Percentiles rank a stretch among this genome's conserved stretches.
phyloP scores from a whole-genome alignment of 2,888 invertebrate genomes.

The Andrena chrysosceles region DNA sequence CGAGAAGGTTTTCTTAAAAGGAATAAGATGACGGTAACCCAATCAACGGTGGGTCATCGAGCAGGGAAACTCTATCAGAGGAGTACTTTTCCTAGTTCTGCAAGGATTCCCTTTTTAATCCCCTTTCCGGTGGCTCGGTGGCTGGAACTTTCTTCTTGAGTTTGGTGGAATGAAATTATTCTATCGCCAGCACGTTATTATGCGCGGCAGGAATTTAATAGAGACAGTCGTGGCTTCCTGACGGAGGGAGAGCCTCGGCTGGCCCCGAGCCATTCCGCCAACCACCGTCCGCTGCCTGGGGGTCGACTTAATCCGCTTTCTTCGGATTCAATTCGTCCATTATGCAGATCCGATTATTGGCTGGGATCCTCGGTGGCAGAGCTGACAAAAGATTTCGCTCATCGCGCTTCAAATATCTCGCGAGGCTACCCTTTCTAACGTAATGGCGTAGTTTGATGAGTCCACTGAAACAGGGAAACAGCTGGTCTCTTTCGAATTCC shows the following conservation, averaged over 20 bases:
- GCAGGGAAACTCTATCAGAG: too few relatives aligned
- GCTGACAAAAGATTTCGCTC: constrained; percentile 6
- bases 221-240: constrained; percentile 1
- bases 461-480: not conserved
- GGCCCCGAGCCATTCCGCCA: constrained; percentile 34
- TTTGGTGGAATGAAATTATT: constrained; percentile 8
- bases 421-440: constrained; percentile 3
- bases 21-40: too few relatives aligned
- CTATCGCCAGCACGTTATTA: constrained; percentile 5
- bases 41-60: too few relatives aligned
- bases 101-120: too few relatives aligned
- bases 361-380: constrained; percentile 11
- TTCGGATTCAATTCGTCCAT: constrained; percentile 34
- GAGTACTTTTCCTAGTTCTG: too few relatives aligned
- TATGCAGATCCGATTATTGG: constrained; percentile 56
- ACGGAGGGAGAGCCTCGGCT: not conserved
- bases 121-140: too few relatives aligned
- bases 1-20: too few relatives aligned
- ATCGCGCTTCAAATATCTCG: not conserved
- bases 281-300: not conserved
- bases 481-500: not conserved
- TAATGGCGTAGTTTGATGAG: not conserved
- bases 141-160: not conserved
- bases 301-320: constrained; percentile 45
- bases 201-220: constrained; percentile 17